Evolutionary conservation across 2,888 invertebrate genomes (phyloP).

Genomic region (Archaeoteleia sp.): DNA sequence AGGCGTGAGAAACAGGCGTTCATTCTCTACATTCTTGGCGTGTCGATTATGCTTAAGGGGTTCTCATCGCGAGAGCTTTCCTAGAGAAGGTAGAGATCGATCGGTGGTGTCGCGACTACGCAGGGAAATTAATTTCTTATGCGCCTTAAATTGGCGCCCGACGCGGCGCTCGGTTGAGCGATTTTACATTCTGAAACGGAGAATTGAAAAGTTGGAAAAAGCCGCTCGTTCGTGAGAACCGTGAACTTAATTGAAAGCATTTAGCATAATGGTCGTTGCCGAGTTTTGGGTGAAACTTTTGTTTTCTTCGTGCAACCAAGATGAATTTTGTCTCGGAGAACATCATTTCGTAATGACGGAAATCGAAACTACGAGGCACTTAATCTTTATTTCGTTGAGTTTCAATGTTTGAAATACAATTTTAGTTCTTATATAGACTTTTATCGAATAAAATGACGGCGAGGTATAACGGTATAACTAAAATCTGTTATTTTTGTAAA

Average conservation of each 20-base stretch:
- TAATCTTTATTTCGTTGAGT: no score
- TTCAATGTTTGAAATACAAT: no score
- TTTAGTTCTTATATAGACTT: no score
- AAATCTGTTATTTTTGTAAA: no score
- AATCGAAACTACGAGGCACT: constrained; percentile 1
- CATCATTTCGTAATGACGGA: constrained; percentile 5
- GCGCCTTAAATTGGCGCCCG: not conserved
- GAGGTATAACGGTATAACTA: no score
- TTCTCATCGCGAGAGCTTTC: constrained; percentile 21
- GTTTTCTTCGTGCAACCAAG: not conserved
- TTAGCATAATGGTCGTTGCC: constrained; percentile 17
- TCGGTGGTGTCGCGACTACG: no score
- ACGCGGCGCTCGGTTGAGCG: not conserved
- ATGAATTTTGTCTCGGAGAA: not conserved
- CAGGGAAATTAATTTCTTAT: not conserved
- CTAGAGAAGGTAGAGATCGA: not conserved
- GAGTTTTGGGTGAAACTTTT: constrained; percentile 14
- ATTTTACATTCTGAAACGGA: not conserved
- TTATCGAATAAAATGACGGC: no score
- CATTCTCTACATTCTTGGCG: constrained; percentile 39
- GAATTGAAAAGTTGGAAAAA: constrained; percentile 13
- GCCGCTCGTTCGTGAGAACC: not conserved
- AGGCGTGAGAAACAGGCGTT: constrained; percentile 43
- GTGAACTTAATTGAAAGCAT: constrained; percentile 23
- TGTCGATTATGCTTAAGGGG: constrained; percentile 33